A percentile compares a stretch with the other conserved stretches of the same genome.
Conservation (phyloP, 2,888 invertebrate genomes). For the Zygothrica quintamaculata region DNA sequence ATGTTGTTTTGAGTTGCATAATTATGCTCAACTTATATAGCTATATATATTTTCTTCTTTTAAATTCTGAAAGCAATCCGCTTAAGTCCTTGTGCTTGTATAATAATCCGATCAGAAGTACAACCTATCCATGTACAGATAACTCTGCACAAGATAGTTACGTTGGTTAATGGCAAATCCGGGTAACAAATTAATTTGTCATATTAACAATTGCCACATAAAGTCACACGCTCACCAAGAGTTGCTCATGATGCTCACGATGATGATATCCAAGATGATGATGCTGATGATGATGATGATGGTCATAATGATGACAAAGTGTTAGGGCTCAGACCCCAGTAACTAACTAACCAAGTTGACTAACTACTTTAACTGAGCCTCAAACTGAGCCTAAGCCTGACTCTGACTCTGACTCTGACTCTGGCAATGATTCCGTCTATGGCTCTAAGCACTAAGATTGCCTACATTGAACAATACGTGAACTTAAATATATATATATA, state of each 20-base stretch:
- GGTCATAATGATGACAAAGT: constrained; percentile 24
- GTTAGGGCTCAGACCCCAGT: constrained; percentile 38
- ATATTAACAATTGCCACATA: constrained; percentile 74
- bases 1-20: constrained; percentile 10
- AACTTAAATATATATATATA: constrained; percentile 36
- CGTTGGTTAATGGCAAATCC: constrained; percentile 58
- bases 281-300: constrained; percentile 34
- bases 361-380: constrained; percentile 56
- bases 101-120: constrained; percentile 24
- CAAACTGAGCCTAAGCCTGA: constrained; percentile 32
- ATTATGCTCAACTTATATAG: background rate
- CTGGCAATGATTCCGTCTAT: constrained; percentile 11
- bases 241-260: constrained; percentile 31
- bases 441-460: constrained; percentile 25
- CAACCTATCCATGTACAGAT: constrained; percentile 45
- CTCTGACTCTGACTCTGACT: constrained; percentile 11
- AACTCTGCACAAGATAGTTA: constrained; percentile 17
- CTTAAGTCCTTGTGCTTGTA: constrained; percentile 31
- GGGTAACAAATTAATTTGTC: constrained; percentile 82
- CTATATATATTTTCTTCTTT: background rate
- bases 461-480: constrained; percentile 41
- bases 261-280: constrained; percentile 16
- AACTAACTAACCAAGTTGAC: constrained; percentile 48
- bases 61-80: constrained; percentile 9
- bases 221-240: constrained; percentile 70